Conservation (phyloP, 2,888 invertebrate genomes). For the Aspidapion aeneum region DNA sequence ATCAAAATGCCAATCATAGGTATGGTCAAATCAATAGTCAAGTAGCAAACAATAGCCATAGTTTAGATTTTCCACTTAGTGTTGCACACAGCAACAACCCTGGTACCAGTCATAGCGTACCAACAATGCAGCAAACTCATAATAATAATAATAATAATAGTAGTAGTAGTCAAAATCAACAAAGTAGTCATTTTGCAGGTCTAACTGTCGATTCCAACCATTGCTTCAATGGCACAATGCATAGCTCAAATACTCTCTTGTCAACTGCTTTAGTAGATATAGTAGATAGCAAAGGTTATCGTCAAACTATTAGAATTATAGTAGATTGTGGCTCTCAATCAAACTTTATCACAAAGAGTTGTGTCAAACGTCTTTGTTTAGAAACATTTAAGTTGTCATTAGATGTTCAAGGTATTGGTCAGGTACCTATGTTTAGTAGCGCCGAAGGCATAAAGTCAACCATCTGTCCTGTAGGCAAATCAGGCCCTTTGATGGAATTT, state of each 20-base stretch:
- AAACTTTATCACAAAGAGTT: background rate
- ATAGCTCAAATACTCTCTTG: background rate
- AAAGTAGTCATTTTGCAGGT: background rate
- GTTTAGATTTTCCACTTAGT: background rate
- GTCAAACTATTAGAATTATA: background rate
- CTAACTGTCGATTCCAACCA: background rate
- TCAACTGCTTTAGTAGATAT: background rate
- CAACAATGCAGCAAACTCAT: background rate
- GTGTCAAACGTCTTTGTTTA: background rate
- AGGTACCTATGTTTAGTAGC: background rate
- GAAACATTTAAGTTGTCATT: too few relatives aligned
- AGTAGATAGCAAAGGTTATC: background rate
- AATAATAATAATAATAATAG: too few relatives aligned
- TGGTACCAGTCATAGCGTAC: background rate
- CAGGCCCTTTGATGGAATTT: background rate
- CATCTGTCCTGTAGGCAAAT: background rate
- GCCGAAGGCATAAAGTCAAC: background rate
- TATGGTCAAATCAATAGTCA: background rate
- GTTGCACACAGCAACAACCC: background rate
- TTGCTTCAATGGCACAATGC: background rate
- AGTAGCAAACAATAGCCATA: background rate
- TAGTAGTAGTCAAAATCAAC: background rate
- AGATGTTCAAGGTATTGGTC: background rate
- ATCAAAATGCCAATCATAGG: background rate
- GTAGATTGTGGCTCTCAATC: background rate